Evolutionary conservation across 2,888 invertebrate species (phyloP), one percentile per base, ranked within the genome.

Genomic region (Melanostoma scalare): DNA sequence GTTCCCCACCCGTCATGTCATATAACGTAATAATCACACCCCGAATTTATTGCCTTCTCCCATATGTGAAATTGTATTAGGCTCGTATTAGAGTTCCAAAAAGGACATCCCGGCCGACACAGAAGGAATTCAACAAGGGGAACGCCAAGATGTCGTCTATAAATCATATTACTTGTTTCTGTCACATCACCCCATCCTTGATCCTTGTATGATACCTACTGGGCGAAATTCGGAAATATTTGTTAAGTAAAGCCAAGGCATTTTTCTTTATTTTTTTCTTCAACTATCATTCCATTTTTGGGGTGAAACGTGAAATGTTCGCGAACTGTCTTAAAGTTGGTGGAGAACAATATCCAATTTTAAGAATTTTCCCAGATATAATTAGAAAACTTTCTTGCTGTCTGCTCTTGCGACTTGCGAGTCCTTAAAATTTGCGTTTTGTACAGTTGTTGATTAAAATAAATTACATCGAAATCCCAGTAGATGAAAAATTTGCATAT

Each of bases 21-120:
- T 79, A 69, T 84, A 78, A 79, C 71, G 75, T 84, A 71, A 84
- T 74, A 84, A 84, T 84, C 84, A 84, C 84, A 84, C 84, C 77
- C 74, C 61, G 69, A 84, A 84, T 84, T 84, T 84, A 84, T 84
- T 79, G 69, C 79, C 84, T 65, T 84, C 69, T 81, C 79, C 79
- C 84, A 84, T 79, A 84, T 84, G 84, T 84, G 84, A 71, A 84
- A 79, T 71, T 84, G 67, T 79, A 79, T 79, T 84, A 65, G 60
- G 71, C 67, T 50, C 79, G 79, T 60, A 84, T 69, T 75, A 84
- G 75, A 79, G 74, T 71, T 71, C 71, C 75, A 79, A 84, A 84
- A 20, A 79, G 74, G 79, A 75, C 84, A 75, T 79, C 67, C 79
- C 65, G 67, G 56, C 9, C 50, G 61, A 42, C 50, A 75, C 44